Evolutionary conservation across 2,888 invertebrate genomes (phyloP), one percentile per base, ranked within the genome.

Genomic region (Philhelius pedissequus): DNA sequence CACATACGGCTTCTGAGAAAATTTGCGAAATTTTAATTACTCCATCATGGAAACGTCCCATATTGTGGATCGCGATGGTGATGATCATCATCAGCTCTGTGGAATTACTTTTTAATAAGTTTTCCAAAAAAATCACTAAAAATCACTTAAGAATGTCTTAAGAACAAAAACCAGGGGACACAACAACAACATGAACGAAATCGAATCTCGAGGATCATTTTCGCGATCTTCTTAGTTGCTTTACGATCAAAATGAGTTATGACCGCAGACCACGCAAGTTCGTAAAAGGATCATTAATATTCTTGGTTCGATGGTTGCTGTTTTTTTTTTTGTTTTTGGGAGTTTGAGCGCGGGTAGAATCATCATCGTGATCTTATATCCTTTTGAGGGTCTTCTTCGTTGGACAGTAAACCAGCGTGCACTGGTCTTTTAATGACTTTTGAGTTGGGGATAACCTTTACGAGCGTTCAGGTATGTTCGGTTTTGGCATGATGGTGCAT

Each of bases 221-320:
- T 86, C 48, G 76, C 86, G 81, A 86, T 80, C 80, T 71, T 69
- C 66, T 79, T 62, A 73, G 75, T n/a, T 87, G 87, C 86, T 88
- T 90, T 90, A 90, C 88, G 90, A 87, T 87, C 88, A 81, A 88
- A 88, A 89, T 90, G 90, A 90, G 88, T 90, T 90, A 90, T 89
- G 90, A 89, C 88, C 88, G 86, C 79, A 88, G 88, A 81, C 89
- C 90, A 90, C 88, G 90, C 90, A 87, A 89, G 88, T 88, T 89
- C 88, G 88, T 89, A 89, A 89, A 90, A 89, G 89, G 89, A 90
- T 90, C 90, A 90, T 90, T 90, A 90, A 90, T 90, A 90, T 80
- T 80, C 77, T 60, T 60, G 25, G 54, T 62, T 71, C 68, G 52
- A 38, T 56, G 15, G 52, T 52, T 52, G 15, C n/a, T n/a, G 27